Evolutionary conservation across 2,113 vertebrate species (phyloP), one percentile per base, ranked within the genome.

Genomic region (Hyperopisus bebe): DNA sequence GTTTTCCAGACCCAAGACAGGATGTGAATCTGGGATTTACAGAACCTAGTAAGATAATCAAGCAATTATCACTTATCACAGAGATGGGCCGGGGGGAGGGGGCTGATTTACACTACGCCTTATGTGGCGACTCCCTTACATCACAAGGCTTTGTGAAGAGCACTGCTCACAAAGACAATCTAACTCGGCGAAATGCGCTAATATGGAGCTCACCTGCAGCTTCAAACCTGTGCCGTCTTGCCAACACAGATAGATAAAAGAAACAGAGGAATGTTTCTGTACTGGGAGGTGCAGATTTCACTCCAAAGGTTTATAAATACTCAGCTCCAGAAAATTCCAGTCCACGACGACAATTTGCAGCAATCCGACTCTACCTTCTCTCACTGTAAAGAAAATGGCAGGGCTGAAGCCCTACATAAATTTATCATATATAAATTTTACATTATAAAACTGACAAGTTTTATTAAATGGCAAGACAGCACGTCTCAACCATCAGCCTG

Each of bases 11-110:
- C 47, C 85, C 48, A 55, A 27, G 24, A 47, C 24, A 17, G 44
- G 83, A n/a, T 27, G 83, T 86, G 44, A 86, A 86, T 86, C 7
- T 48, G n/a, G 83, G 44, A 50, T 86, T 50, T 48, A 13, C 44
- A 86, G 24, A 50, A 24, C 31, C 31, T 46, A 46, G 39, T 47
- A 44, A 47, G 10, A 50, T 24, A 80, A 80, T 80, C 74, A 80
- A 27, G 83, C 44, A 27, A 86, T 86, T 48, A 86, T 47, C 83
- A 86, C 44, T 27, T 27, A 86, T 86, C 83, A 27, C 83, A 86
- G 44, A 27, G 44, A 86, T 13, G 42, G n/a, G 0, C 24, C 10
- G n/a, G 44, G 42, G 47, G 21, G 5, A 31, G 44, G 11, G 6
- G 48, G 48, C 84, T 11, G 82, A 80, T 80, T 80, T 80, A 80